Evolutionary conservation across 1,140 invertebrate genomes (phyloP), one percentile per base, ranked within the genome.

Genomic region (Drosophila ohnishii): DNA sequence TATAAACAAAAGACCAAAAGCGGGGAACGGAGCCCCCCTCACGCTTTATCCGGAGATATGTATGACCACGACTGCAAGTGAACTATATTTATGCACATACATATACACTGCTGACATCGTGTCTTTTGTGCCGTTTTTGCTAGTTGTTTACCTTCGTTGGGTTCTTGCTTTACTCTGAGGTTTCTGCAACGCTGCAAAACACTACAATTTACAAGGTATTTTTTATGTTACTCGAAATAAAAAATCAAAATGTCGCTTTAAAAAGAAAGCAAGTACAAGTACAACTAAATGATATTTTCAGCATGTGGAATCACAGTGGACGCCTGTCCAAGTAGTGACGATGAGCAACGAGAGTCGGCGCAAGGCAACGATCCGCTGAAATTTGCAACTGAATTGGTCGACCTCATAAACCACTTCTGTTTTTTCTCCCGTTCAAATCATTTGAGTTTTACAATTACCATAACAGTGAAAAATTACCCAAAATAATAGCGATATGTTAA

Each of bases 21-120:
- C 32, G 62, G 28, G 64, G 28, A 53, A 34, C 16, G 4, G 4
- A 34, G 1, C 19, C 39, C 8, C 14, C 11, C 10, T 19, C 16
- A 9, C 47, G 40, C 34, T 75, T 66, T 57, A 75, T 64, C 61
- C 61, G 64, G 11, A 77, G 71, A 62, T 35, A 75, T 63, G 22
- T 35, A 75, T 63, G 22, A 40, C 22, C 50, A 55, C 51, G 63
- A 57, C 40, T 56, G 47, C 35, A 63, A 40, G 28, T 57, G 58
- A 67, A 75, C 34, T 50, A 67, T 55, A 47, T 34, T 32, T 39
- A 53, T 50, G 48, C 44, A 47, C 2, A 9, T 72, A 37, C 2
- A 9, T 72, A 37, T 48, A 14, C 72, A 60, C 34, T 83, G 83
- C 83, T 86, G 83, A 86, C 83, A 79, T 77, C 63, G 75, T 82